Evolutionary conservation across 2,113 vertebrate species (phyloP).

Genomic region (Gallinago jamesoni): DNA sequence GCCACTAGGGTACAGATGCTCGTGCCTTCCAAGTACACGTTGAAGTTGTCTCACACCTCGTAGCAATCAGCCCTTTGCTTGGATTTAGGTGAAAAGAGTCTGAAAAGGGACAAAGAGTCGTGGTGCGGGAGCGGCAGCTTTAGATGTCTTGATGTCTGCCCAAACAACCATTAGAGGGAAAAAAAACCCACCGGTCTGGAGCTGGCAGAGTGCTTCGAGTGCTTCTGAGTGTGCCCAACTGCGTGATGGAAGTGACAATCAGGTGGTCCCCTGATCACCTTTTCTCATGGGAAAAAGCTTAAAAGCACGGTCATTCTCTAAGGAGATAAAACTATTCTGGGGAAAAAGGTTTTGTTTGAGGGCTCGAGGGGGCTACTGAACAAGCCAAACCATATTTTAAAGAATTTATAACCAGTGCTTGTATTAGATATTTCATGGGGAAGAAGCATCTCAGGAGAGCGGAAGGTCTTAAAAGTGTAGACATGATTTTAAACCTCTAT

Average conservation of each 20-base stretch:
- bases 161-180: neutral
- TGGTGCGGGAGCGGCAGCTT: neutral
- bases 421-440: neutral
- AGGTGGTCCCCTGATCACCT: neutral
- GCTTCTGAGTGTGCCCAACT: neutral
- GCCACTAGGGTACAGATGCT: neutral
- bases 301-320: neutral
- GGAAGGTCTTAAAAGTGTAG: neutral
- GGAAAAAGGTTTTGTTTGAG: neutral
- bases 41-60: constrained; percentile 20
- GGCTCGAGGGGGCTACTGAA: neutral
- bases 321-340: neutral
- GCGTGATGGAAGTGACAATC: neutral
- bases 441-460: neutral
- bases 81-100: constrained; percentile 52
- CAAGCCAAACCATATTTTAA: neutral
- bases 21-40: neutral
- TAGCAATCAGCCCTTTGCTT: constrained; percentile 44
- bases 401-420: neutral
- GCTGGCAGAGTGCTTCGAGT: neutral
- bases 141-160: neutral
- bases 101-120: constrained; percentile 25
- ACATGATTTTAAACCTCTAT: neutral
- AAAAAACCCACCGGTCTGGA: neutral
- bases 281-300: neutral